Conservation (phyloP, 2,888 invertebrate genomes). For the Acanthosepion esculentum region DNA sequence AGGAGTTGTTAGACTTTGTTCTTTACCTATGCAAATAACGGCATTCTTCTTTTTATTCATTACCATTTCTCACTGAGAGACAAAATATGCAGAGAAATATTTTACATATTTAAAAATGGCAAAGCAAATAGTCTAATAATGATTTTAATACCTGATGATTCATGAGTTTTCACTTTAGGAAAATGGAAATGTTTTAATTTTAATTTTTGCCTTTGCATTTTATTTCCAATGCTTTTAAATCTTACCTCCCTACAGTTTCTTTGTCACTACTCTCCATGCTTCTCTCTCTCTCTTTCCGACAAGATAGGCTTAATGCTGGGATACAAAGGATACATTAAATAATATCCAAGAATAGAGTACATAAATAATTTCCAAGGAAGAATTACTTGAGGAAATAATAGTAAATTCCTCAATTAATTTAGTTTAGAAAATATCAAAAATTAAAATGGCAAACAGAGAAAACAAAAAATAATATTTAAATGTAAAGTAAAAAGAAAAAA, state of each 20-base stretch:
- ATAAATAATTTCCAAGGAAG: not conserved
- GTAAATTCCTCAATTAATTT: constrained; percentile 33
- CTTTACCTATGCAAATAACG: not conserved
- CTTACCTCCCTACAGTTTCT: not conserved
- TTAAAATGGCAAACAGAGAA: not conserved
- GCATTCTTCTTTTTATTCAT: not conserved
- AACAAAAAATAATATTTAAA: too few relatives aligned
- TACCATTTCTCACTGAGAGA: not conserved
- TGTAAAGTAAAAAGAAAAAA: too few relatives aligned
- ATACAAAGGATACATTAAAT: not conserved
- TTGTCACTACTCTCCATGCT: not conserved
- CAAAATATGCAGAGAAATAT: not conserved
- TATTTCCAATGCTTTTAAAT: not conserved
- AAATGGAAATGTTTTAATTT: not conserved
- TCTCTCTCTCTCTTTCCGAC: not conserved
- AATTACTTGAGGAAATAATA: constrained; percentile 4
- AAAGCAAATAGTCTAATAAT: not conserved
- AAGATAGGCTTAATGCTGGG: not conserved
- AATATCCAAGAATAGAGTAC: constrained; percentile 20
- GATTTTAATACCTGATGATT: constrained; percentile 33
- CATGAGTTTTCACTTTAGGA: not conserved
- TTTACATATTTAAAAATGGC: constrained; percentile 33
- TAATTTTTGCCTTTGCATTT: not conserved
- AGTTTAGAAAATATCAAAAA: constrained; percentile 11
- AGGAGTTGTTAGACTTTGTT: not conserved